Conservation (phyloP, 1,140 invertebrate genomes). For the Agraylea sexmaculata region DNA sequence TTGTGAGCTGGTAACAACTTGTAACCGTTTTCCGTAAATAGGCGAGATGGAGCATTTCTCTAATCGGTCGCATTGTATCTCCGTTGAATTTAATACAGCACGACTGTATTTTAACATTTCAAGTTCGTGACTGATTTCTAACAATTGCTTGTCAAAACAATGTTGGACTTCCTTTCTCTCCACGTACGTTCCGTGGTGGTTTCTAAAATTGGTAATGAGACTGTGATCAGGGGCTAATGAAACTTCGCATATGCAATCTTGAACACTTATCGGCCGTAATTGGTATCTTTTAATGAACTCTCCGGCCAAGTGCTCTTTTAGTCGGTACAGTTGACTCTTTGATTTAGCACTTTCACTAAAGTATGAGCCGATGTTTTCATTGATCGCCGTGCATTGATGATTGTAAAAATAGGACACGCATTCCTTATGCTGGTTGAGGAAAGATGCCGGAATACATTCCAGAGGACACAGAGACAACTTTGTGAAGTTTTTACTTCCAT, state of each 20-base stretch:
- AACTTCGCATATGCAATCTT: slow-evolving; percentile 34
- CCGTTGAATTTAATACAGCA: too few species aligned
- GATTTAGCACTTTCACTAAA: slow-evolving; percentile 36
- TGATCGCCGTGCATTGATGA: slow-evolving; percentile 50
- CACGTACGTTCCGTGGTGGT: slow-evolving; percentile 23
- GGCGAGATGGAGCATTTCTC: too few species aligned
- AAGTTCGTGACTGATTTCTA: too few species aligned
- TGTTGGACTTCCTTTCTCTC: too few species aligned
- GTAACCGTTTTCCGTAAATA: too few species aligned
- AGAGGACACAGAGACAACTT: slow-evolving; percentile 47
- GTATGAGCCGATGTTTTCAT: slow-evolving; percentile 49
- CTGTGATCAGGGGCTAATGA: slow-evolving; percentile 30
- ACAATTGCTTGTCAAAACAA: too few species aligned
- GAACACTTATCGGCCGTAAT: slow-evolving; percentile 30
- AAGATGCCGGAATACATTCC: slow-evolving; percentile 49
- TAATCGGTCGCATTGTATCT: too few species aligned
- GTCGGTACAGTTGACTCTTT: slow-evolving; percentile 36
- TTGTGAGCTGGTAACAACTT: too few species aligned
- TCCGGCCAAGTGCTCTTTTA: slow-evolving; percentile 34
- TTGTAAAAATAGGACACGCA: slow-evolving; percentile 53
- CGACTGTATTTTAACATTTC: too few species aligned
- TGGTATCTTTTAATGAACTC: slow-evolving; percentile 42
- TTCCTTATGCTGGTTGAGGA: slow-evolving; percentile 53
- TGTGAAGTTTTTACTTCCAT: slow-evolving; percentile 33
- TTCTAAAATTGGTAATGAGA: slow-evolving; percentile 35